phyloP scores from a whole-genome alignment of 2,888 invertebrate genomes.

The Coelogynopora nodosa region DNA sequence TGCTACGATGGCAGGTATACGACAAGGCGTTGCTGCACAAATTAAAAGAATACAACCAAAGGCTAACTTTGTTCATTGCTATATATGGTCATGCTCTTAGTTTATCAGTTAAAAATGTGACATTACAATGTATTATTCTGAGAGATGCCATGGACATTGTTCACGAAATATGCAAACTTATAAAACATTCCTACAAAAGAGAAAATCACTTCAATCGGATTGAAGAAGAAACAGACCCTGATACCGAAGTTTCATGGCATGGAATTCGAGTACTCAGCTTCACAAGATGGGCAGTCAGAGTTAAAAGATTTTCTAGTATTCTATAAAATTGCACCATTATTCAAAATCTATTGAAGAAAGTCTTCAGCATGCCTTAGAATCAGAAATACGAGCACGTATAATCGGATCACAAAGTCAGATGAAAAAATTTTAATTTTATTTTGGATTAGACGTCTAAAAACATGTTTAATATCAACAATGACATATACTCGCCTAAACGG shows the following conservation, averaged over 20 bases:
- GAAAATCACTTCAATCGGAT: conserved; percentile 5
- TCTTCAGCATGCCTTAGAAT: background rate
- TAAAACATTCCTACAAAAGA: conserved; percentile 10
- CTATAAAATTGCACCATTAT: background rate
- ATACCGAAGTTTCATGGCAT: background rate
- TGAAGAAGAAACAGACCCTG: background rate
- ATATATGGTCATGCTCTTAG: too few species aligned
- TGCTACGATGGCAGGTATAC: too few species aligned
- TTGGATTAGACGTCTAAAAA: conserved; percentile 11
- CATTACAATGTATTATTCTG: background rate
- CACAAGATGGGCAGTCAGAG: background rate
- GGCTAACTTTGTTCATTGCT: background rate
- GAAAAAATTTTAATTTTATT: background rate
- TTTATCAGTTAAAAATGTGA: too few species aligned
- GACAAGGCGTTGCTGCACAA: too few species aligned
- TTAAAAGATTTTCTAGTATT: background rate
- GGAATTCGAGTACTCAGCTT: conserved; percentile 17
- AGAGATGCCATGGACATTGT: background rate
- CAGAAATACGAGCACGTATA: conserved; percentile 7
- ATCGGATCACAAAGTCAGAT: background rate
- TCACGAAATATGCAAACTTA: conserved; percentile 5
- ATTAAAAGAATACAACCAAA: too few species aligned
- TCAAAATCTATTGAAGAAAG: background rate
- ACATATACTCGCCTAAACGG: background rate
- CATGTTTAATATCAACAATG: background rate